Conservation (phyloP, 1,140 invertebrate genomes). For the Orchestia grillus region DNA sequence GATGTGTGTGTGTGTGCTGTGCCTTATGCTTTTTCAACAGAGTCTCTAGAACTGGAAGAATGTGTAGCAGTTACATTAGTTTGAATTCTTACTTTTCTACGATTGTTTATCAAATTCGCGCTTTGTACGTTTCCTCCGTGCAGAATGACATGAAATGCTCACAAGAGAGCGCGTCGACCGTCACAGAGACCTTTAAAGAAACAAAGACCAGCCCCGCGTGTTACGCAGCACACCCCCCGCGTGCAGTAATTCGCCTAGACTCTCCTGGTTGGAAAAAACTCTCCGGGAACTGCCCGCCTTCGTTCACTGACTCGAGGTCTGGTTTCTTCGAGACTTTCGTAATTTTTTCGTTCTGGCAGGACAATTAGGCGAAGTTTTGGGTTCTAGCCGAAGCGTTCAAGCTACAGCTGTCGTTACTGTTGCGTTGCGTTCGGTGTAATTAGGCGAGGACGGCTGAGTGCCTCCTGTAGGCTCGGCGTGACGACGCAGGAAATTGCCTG, state of each 20-base stretch:
- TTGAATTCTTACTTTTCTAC: too few species aligned
- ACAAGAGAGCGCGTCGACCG: not conserved
- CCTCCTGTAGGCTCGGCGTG: not conserved
- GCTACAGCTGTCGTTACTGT: conserved; percentile 38
- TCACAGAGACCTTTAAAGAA: not conserved
- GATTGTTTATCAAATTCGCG: too few species aligned
- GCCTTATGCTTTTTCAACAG: too few species aligned
- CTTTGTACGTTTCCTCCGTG: too few species aligned
- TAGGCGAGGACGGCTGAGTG: not conserved
- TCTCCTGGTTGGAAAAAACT: not conserved
- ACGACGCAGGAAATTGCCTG: conserved; percentile 9
- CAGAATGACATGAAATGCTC: not conserved
- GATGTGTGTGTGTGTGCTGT: too few species aligned
- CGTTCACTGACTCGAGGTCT: not conserved
- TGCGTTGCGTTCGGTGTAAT: conserved; percentile 19
- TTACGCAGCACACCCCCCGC: not conserved
- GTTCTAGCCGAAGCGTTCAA: not conserved
- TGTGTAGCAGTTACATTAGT: too few species aligned
- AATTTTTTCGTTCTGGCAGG: not conserved
- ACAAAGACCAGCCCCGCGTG: not conserved
- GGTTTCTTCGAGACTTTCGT: not conserved
- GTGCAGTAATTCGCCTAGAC: not conserved
- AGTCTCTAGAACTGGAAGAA: too few species aligned
- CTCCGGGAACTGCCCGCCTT: not conserved
- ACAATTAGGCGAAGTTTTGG: conserved; percentile 27